Evolutionary conservation across 2,797 vertebrate species (phyloP).

Genomic region (Pogoniulus pusillus): DNA sequence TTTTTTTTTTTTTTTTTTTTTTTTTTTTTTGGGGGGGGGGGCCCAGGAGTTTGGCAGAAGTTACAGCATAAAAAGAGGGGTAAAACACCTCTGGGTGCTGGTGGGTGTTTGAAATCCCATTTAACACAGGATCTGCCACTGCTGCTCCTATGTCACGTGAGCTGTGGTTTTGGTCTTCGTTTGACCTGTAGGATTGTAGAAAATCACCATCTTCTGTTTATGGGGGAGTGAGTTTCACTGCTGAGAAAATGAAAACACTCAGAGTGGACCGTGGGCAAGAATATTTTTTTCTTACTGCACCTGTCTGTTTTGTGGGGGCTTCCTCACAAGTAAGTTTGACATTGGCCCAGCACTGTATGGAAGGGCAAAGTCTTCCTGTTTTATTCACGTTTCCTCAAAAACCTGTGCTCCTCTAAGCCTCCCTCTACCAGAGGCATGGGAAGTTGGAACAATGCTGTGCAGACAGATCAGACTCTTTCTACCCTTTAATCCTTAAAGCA

Average conservation of each 20-base stretch:
- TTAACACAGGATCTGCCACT: neutral
- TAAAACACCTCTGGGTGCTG: neutral
- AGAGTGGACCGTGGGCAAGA: neutral
- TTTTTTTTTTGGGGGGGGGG: too few relatives aligned
- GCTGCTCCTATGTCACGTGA: neutral
- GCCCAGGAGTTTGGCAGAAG: neutral
- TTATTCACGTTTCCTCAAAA: neutral
- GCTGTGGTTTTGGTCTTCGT: conserved; percentile 15
- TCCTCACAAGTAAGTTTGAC: accelerated
- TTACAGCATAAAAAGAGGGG: neutral
- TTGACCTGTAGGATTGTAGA: conserved; percentile 24
- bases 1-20: too few relatives aligned
- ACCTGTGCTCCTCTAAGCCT: accelerated
- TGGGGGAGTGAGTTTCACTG: neutral
- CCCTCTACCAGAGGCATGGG: neutral
- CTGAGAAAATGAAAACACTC: neutral
- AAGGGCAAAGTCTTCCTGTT: neutral
- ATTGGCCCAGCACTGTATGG: accelerated
- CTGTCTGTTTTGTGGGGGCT: neutral
- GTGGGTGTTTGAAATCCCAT: neutral
- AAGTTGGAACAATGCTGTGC: neutral
- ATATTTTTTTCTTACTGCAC: neutral
- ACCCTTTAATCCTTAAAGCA: neutral
- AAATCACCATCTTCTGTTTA: neutral
- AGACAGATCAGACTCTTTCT: neutral